A percentile compares a stretch with the other conserved stretches of the same genome.
Conservation (phyloP, 2,113 vertebrate genomes). For the Promerops cafer region DNA sequence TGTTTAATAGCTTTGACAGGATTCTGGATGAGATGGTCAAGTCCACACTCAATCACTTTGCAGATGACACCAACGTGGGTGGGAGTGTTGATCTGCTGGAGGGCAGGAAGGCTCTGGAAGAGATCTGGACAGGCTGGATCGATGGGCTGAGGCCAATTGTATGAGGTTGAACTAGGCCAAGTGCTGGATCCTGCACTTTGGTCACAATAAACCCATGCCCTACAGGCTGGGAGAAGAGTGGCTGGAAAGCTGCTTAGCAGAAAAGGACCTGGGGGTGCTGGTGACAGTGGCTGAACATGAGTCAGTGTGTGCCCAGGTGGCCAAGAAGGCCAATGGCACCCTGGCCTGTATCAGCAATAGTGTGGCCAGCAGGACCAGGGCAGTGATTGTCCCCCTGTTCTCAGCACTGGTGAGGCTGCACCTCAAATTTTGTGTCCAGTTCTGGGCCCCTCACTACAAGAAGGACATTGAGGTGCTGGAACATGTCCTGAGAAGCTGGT, state of each 20-base stretch:
- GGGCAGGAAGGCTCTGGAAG: neutral
- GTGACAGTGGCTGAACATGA: neutral
- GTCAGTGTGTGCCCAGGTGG: neutral
- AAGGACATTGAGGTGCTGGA: neutral
- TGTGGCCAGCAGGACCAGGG: neutral
- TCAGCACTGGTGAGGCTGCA: accelerated
- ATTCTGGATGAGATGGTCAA: neutral
- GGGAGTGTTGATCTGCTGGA: neutral
- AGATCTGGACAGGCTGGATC: neutral
- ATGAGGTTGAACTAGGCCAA: neutral
- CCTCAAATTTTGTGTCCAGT: neutral
- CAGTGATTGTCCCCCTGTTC: accelerated
- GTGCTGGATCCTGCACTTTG: accelerated
- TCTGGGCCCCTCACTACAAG: neutral
- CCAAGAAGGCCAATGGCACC: neutral
- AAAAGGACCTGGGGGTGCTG: neutral
- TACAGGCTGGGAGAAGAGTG: accelerated
- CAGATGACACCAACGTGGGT: neutral
- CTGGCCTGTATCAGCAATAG: neutral
- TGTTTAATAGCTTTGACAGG: neutral
- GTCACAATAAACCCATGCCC: accelerated
- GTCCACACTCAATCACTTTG: accelerated
- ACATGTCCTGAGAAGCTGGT: neutral
- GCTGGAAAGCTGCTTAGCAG: accelerated
- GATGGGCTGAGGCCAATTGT: accelerated